Evolutionary conservation across 2,113 vertebrate genomes (phyloP).

Genomic region (Podarcis raffonei): DNA sequence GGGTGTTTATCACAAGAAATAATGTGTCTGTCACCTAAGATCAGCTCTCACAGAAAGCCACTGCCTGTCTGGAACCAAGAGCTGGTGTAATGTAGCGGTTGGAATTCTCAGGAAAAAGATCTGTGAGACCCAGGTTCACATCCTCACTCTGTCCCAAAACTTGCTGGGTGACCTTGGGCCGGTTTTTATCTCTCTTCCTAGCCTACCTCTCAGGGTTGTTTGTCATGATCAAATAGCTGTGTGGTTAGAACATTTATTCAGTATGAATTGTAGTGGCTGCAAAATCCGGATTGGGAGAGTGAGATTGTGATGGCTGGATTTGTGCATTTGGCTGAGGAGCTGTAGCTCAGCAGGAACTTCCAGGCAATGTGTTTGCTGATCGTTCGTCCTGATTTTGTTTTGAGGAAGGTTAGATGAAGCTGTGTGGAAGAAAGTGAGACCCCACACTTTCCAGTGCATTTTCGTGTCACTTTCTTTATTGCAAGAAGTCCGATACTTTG

Average conservation of each 20-base stretch:
- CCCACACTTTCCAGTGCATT: too few species aligned
- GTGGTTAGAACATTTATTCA: not conserved
- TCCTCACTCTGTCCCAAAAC: not conserved
- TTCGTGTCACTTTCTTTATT: too few species aligned
- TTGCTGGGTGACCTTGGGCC: not conserved
- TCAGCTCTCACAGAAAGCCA: not conserved
- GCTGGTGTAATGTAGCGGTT: not conserved
- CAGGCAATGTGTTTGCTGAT: too few species aligned
- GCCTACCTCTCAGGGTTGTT: not conserved
- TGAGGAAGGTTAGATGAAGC: too few species aligned
- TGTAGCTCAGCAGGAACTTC: too few species aligned
- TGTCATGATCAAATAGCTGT: not conserved
- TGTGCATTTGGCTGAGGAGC: not conserved
- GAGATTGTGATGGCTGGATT: not conserved
- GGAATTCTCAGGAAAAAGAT: not conserved
- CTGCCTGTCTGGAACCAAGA: not conserved
- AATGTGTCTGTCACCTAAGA: too few species aligned
- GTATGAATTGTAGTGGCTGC: too few species aligned
- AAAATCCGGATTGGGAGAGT: too few species aligned
- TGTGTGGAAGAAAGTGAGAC: too few species aligned
- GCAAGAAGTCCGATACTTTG: too few species aligned
- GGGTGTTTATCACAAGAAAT: not conserved
- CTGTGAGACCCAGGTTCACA: not conserved
- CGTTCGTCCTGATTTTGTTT: too few species aligned
- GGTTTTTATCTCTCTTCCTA: not conserved